phyloP scores from a whole-genome alignment of 2,888 invertebrate genomes.

The Trachelus stipa region DNA sequence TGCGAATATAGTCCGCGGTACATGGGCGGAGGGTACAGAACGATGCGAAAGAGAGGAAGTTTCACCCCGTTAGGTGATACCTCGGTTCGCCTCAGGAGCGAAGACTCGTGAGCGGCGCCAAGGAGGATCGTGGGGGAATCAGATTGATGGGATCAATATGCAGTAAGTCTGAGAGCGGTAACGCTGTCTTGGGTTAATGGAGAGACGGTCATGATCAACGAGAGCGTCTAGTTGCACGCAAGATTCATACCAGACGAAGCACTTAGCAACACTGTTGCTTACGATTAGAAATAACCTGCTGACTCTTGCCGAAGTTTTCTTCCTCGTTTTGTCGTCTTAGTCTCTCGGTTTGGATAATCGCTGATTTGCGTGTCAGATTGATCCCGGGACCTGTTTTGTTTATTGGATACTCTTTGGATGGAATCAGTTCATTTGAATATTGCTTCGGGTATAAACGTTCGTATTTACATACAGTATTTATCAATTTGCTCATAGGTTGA shows the following conservation, averaged over 20 bases:
- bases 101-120: background rate
- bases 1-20: background rate
- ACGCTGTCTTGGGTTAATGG: constrained; percentile 59
- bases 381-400: background rate
- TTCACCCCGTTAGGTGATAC: background rate
- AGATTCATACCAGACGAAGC: background rate
- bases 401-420: background rate
- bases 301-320: background rate
- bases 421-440: background rate
- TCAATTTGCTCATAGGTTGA: too few relatives aligned
- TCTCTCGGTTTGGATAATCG: background rate
- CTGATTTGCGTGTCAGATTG: background rate
- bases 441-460: background rate
- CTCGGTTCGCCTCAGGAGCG: background rate
- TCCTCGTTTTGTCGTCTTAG: background rate
- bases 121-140: constrained; percentile 31
- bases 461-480: background rate
- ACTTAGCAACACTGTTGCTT: background rate
- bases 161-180: constrained; percentile 61
- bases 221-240: constrained; percentile 22
- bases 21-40: background rate
- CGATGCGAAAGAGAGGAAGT: background rate
- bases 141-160: constrained; percentile 65
- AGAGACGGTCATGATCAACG: constrained; percentile 43
- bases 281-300: background rate